Base-by-base conservation (phyloP, 2,888 invertebrate genomes). In the Omphaloscelis lunosa region DNA sequence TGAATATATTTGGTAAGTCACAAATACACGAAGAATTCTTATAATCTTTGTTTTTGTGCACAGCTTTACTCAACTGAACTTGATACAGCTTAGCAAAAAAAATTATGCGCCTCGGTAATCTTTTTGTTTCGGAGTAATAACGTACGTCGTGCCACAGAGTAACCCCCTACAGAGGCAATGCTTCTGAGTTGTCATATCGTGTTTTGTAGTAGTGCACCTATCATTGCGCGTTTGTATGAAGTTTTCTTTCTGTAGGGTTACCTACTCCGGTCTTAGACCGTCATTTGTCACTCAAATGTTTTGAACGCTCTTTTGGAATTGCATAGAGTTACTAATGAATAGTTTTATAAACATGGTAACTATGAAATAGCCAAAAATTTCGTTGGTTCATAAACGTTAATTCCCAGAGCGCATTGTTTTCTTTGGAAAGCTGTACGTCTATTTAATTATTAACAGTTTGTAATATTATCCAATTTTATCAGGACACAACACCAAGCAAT, bases 1-100 rank as follows among this genome's bases (percentile, higher is more conserved):
- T 98, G 58, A 98, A 98, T 91, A 98, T 98, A 93, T 98, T 98
- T 91, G 97, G 98, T 97, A 92, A 96, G 97, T 92, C 48, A 27
- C 48, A 9, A 23, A 56, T 41, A 2, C n/a, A 48, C 12, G 2
- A 9, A 70, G 23, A 75, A 29, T 9, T 53, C 11, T 20, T 15
- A n/a, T 29, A n/a, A 29, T 5, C 17, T n/a, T n/a, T 45, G 34
- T 20, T 39, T 45, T 70, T 20, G 23, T 48, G 20, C 29, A 6
- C 20, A 48, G 45, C 45, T 29, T 17, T 67, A 17, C 41, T n/a
- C 29, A 48, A 48, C 20, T 48, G 23, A 34, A 34, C 7, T 65
- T 29, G 29, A 29, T 23, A 34, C 23, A 29, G 9, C 27, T 29
- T 63, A n/a, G n/a, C n/a, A 39, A n/a, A n/a, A 15, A 2, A 15